phyloP scores from a whole-genome alignment of 2,888 invertebrate species.

The Scrobipalpa costella region DNA sequence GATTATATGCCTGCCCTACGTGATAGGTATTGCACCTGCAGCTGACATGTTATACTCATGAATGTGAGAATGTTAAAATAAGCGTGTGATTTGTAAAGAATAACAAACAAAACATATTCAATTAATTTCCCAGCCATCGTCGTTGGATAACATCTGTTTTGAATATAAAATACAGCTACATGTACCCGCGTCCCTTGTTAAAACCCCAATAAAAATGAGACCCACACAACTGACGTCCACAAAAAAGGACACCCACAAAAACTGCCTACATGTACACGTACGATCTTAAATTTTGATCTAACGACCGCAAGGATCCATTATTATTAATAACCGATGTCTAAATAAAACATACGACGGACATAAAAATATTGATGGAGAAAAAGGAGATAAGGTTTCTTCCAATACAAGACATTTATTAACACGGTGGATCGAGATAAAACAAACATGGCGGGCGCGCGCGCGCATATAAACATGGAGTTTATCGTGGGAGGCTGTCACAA shows the following conservation, averaged over 20 bases:
- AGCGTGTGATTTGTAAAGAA: conserved; percentile 66
- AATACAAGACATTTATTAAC: conserved; percentile 79
- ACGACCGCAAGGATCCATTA: conserved; percentile 75
- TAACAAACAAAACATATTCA: conserved; percentile 71
- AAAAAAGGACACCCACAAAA: conserved; percentile 64
- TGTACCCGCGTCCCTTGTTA: conserved; percentile 62
- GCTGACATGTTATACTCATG: conserved; percentile 14
- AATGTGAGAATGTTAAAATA: conserved; percentile 68
- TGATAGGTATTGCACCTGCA: conserved; percentile 11
- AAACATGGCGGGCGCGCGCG: conserved; percentile 78
- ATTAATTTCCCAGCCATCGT: conserved; percentile 72
- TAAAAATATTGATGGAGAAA: conserved; percentile 67
- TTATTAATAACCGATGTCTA: conserved; percentile 79
- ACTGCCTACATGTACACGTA: conserved; percentile 63
- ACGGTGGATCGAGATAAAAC: conserved; percentile 79
- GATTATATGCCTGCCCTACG: conserved; percentile 4
- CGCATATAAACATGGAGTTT: conserved; percentile 74
- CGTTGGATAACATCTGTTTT: conserved; percentile 75
- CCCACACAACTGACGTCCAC: conserved; percentile 64
- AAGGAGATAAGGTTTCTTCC: conserved; percentile 57
- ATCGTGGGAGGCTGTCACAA: conserved; percentile 81
- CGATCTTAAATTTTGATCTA: conserved; percentile 75
- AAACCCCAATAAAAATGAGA: conserved; percentile 69
- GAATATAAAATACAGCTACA: conserved; percentile 74
- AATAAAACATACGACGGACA: conserved; percentile 71